phyloP scores from a whole-genome alignment of 2,113 vertebrate genomes.

The Polyodon spathula region DNA sequence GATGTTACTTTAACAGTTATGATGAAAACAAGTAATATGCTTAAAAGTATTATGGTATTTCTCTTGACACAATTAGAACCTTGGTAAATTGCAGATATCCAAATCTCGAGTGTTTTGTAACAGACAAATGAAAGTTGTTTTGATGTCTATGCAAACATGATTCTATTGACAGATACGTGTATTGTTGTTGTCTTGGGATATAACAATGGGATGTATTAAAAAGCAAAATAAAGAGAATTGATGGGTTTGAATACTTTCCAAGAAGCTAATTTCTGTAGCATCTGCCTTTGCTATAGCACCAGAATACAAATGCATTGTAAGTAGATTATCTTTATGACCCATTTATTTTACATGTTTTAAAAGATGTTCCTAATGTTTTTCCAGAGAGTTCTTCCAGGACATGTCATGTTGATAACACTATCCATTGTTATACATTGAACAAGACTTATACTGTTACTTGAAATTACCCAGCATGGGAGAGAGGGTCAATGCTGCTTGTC shows the following conservation, averaged over 20 bases:
- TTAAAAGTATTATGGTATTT: slow-evolving; percentile 40
- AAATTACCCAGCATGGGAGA: too few relatives aligned
- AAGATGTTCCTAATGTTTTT: too few relatives aligned
- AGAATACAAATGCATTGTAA: slow-evolving; percentile 51
- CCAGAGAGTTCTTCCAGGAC: too few relatives aligned
- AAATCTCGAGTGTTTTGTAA: slow-evolving; percentile 44
- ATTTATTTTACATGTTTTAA: too few relatives aligned
- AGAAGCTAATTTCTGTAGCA: slow-evolving; percentile 53
- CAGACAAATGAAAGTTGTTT: slow-evolving; percentile 44
- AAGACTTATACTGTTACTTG: too few relatives aligned
- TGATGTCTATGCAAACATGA: slow-evolving; percentile 58
- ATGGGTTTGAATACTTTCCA: slow-evolving; percentile 47
- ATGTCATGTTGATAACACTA: too few relatives aligned
- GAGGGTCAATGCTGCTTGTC: too few relatives aligned
- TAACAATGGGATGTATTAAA: slow-evolving; percentile 40
- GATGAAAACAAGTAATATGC: too few relatives aligned
- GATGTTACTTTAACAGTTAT: too few relatives aligned
- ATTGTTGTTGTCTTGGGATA: slow-evolving; percentile 39
- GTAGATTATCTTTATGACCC: slow-evolving; percentile 49
- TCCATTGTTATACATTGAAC: too few relatives aligned
- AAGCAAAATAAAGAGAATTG: slow-evolving; percentile 31
- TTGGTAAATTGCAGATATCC: slow-evolving; percentile 48
- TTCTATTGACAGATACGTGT: slow-evolving; percentile 51
- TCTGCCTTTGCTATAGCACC: slow-evolving; percentile 44
- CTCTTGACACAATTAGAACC: slow-evolving; percentile 44